Percentiles rank a stretch among this genome's conserved stretches.
Conservation (phyloP, 2,113 vertebrate species). For the Brachypteracias leptosomus region DNA sequence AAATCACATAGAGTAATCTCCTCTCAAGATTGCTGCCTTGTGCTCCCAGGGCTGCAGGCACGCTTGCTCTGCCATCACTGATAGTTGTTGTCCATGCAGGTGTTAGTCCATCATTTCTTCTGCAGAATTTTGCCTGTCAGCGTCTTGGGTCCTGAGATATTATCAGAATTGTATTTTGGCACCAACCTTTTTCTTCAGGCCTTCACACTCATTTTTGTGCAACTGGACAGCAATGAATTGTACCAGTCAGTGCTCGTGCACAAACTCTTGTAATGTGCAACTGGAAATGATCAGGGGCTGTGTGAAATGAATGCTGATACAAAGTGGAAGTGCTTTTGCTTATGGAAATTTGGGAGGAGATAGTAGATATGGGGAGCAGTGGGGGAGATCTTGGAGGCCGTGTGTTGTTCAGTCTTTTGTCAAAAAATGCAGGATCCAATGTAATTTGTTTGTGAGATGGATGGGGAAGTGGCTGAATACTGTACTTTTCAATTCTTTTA, state of each 20-base stretch:
- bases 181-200: background rate
- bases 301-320: background rate
- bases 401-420: background rate
- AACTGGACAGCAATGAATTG: background rate
- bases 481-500: background rate
- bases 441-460: background rate
- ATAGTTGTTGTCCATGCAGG: background rate
- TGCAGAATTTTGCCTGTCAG: background rate
- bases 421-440: background rate
- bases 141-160: background rate
- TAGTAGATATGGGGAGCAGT: background rate
- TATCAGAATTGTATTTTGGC: background rate
- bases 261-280: rapidly evolving
- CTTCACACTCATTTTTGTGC: background rate
- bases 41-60: background rate
- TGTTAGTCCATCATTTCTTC: background rate
- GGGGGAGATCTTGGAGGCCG: background rate
- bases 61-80: background rate
- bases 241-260: background rate
- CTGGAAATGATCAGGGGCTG: background rate
- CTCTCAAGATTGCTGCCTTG: background rate
- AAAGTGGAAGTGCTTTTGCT: background rate
- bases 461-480: background rate
- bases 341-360: background rate
- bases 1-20: background rate